phyloP scores from a whole-genome alignment of 2,113 vertebrate species.

The Cyanoramphus novaezelandiae region DNA sequence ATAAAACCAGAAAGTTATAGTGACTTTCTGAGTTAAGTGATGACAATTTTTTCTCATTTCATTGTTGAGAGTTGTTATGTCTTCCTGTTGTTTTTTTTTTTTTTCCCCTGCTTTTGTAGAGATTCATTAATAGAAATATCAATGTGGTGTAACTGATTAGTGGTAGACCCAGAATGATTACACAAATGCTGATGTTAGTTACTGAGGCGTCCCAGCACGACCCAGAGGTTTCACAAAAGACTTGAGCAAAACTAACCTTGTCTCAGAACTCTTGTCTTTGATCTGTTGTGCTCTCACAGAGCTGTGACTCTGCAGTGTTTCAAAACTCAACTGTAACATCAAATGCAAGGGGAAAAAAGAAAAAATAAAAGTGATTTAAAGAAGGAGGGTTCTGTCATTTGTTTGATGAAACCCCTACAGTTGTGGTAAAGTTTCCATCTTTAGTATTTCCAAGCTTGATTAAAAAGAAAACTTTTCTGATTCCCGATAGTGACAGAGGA shows the following conservation, averaged over 20 bases:
- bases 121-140: not conserved
- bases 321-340: not conserved
- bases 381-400: not conserved
- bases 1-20: not conserved
- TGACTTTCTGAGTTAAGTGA: not conserved
- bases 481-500: not conserved
- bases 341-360: rapidly evolving
- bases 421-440: not conserved
- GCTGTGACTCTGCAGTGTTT: not conserved
- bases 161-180: not conserved
- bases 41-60: not conserved
- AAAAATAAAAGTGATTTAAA: not conserved
- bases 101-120: not conserved
- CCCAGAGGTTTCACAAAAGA: not conserved
- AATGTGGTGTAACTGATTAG: not conserved
- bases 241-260: not conserved
- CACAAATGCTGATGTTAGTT: not conserved
- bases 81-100: not conserved
- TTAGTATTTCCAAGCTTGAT: not conserved
- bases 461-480: not conserved
- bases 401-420: not conserved
- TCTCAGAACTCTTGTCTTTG: not conserved
- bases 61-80: not conserved
- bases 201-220: not conserved
- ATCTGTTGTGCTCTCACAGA: not conserved